These are phyloP conservation scores for Gambelia wislizenii DNA, from an alignment of 2,797 vertebrate genomes.

Conservation along the genomic window DNA sequence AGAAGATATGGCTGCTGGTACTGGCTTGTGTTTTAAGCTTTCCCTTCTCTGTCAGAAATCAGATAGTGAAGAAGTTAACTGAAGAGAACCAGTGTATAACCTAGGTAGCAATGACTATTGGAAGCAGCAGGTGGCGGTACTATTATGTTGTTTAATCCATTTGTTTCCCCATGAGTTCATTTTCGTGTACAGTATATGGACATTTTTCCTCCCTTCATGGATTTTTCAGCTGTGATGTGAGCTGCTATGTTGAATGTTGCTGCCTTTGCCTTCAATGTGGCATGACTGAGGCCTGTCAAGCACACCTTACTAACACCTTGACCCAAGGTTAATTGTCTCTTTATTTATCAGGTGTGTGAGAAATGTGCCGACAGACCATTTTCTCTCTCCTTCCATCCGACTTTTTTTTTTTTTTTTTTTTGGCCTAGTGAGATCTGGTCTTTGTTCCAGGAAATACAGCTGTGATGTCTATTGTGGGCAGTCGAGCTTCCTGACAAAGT, in stretches of 20 bases:
- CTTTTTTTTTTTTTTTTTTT: too few relatives aligned
- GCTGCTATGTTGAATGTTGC: neutral
- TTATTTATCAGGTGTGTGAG: conserved; percentile 19
- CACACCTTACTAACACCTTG: neutral
- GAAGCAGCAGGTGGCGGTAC: conserved; percentile 10
- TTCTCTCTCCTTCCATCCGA: neutral
- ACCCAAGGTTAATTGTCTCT: neutral
- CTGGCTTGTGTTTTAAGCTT: neutral
- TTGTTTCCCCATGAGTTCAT: neutral
- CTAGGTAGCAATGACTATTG: neutral
- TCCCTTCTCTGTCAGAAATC: neutral
- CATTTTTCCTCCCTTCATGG: neutral
- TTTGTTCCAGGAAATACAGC: conserved; percentile 54
- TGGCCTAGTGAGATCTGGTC: conserved; percentile 35
- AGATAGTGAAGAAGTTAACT: neutral
- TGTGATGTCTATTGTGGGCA: conserved; percentile 49
- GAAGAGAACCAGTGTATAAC: neutral
- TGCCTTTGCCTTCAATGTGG: neutral
- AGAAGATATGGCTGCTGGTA: neutral
- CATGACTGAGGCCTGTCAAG: neutral
- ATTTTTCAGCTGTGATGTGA: neutral
- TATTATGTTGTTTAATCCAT: rapidly evolving
- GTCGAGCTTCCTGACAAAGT: conserved; percentile 55
- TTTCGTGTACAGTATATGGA: rapidly evolving
- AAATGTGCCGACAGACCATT: neutral